Percentiles rank a stretch among this genome's conserved stretches.
Conservation (phyloP, 2,113 vertebrate species). For the Orcinus orca region DNA sequence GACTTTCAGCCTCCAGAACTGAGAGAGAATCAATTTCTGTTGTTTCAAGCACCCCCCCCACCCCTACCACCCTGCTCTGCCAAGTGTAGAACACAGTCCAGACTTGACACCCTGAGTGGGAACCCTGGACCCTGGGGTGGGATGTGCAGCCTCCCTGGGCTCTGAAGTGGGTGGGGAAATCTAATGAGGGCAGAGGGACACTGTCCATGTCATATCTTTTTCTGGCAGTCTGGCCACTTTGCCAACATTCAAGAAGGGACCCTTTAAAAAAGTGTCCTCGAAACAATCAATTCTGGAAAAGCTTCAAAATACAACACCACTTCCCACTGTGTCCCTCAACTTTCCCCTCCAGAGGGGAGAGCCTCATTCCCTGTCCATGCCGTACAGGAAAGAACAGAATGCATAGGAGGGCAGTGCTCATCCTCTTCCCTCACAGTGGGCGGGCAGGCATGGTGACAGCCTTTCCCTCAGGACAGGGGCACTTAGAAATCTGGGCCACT, state of each 20-base stretch:
- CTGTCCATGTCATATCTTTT: neutral
- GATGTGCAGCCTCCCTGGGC: neutral
- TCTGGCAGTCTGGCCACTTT: neutral
- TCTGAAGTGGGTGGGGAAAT: neutral
- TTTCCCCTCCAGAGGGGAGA: neutral
- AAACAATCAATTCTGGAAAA: neutral
- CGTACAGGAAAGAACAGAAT: neutral
- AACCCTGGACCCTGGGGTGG: neutral
- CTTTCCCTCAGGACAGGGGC: neutral
- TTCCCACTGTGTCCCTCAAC: neutral
- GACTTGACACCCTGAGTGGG: fast-evolving
- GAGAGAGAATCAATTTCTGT: neutral
- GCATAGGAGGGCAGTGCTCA: fast-evolving
- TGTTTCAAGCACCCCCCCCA: neutral
- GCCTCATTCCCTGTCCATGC: neutral
- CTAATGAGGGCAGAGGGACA: fast-evolving
- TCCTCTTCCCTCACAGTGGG: fast-evolving
- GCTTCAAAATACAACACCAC: neutral
- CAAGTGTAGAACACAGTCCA: fast-evolving
- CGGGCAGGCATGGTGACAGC: neutral
- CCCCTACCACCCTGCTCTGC: neutral
- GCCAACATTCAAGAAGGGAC: neutral
- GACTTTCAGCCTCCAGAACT: neutral
- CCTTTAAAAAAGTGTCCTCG: neutral
- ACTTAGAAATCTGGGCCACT: conserved; percentile 1